Evolutionary conservation across 1,140 invertebrate species (phyloP).

Genomic region (Bombus sibiricus): DNA sequence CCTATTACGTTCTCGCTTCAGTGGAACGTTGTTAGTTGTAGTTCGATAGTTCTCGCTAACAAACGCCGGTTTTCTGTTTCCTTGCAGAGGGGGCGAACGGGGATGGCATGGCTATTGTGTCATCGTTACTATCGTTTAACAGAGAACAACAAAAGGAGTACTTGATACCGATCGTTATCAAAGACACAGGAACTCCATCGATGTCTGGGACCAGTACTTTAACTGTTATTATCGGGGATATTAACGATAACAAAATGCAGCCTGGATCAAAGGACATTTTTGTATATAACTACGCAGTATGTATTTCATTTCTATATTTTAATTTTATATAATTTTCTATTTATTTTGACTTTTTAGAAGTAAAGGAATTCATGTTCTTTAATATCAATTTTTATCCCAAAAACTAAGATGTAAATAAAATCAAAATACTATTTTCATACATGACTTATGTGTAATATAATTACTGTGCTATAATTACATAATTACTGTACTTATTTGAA

Average conservation of each 20-base stretch:
- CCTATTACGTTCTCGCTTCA: neutral
- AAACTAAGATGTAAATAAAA: too few species aligned
- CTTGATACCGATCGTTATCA: slow-evolving; percentile 96
- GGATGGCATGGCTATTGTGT: slow-evolving; percentile 97
- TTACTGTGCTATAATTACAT: too few species aligned
- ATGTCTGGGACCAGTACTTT: slow-evolving; percentile 97
- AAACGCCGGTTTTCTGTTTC: neutral
- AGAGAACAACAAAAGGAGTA: slow-evolving; percentile 98
- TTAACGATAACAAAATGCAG: slow-evolving; percentile 99
- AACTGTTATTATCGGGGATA: slow-evolving; percentile 97
- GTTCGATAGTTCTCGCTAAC: slow-evolving; percentile 2
- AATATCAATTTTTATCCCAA: too few species aligned
- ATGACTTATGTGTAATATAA: too few species aligned
- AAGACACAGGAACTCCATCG: slow-evolving; percentile 93
- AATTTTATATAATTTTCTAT: too few species aligned
- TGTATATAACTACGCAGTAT: slow-evolving; percentile 95
- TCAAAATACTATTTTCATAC: too few species aligned
- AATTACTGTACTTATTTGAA: too few species aligned
- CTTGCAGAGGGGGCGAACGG: slow-evolving; percentile 94
- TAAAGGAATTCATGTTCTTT: too few species aligned
- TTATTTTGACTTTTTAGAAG: too few species aligned
- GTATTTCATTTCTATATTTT: slow-evolving; percentile 34
- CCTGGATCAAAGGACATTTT: slow-evolving; percentile 98
- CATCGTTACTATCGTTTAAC: slow-evolving; percentile 95
- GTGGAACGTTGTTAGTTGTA: neutral